Conservation (phyloP, 2,888 invertebrate species). For the Bembecia ichneumoniformis region DNA sequence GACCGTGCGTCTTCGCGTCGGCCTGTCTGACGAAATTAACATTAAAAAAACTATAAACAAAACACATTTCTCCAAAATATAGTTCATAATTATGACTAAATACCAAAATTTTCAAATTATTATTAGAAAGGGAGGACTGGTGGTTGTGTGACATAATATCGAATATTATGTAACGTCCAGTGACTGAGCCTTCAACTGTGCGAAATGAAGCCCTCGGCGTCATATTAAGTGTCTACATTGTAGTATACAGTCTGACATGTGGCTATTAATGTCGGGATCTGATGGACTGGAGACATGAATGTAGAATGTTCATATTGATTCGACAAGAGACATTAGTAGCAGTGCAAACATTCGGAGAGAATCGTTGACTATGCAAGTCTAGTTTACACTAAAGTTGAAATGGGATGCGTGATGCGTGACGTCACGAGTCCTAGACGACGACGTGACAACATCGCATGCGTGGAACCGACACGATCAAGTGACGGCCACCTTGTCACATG, state of each 20-base stretch:
- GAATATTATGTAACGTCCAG: constrained; percentile 18
- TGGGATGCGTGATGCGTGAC: constrained; percentile 40
- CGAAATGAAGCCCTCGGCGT: constrained; percentile 17
- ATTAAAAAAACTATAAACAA: too few relatives aligned
- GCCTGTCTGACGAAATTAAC: too few relatives aligned
- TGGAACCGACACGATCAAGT: constrained; percentile 7
- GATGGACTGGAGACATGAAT: constrained; percentile 24
- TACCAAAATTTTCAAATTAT: too few relatives aligned
- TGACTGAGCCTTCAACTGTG: constrained; percentile 11
- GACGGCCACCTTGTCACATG: background rate
- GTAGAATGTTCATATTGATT: constrained; percentile 19
- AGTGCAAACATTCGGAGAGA: constrained; percentile 17
- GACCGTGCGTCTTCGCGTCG: too few relatives aligned
- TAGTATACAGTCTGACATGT: constrained; percentile 26
- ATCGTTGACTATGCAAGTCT: background rate
- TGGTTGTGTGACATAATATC: constrained; percentile 20
- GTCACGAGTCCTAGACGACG: constrained; percentile 5
- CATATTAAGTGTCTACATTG: constrained; percentile 28
- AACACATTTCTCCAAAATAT: too few relatives aligned
- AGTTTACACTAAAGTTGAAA: constrained; percentile 9
- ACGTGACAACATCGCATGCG: constrained; percentile 18
- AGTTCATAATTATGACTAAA: too few relatives aligned
- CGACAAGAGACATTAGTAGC: constrained; percentile 15
- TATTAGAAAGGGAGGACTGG: too few relatives aligned
- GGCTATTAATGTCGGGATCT: constrained; percentile 24